Percentiles rank a stretch among this genome's conserved stretches.
These are phyloP conservation scores for Myotis planiceps DNA, from an alignment of 2,797 vertebrate species.

Conservation along the genomic window DNA sequence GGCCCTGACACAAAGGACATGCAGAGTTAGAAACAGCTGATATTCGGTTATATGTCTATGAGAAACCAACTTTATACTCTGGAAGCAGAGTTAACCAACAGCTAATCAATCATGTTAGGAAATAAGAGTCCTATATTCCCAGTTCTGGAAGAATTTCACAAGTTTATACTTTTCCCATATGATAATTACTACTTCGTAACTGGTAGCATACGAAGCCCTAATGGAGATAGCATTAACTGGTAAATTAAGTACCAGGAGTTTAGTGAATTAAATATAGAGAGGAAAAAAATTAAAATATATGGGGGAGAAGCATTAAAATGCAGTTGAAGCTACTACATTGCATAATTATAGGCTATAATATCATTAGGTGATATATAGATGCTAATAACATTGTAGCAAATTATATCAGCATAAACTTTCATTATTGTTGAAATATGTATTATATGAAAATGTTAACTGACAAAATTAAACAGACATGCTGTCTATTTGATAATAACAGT, in stretches of 20 bases:
- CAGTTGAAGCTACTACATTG: background rate
- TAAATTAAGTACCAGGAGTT: background rate
- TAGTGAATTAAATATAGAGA: background rate
- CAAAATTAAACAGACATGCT: slow-evolving; percentile 50
- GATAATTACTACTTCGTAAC: background rate
- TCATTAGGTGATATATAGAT: background rate
- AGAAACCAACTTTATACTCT: background rate
- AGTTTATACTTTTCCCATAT: background rate
- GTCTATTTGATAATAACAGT: slow-evolving; percentile 27
- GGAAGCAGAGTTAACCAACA: background rate
- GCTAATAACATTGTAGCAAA: background rate
- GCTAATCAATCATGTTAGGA: background rate
- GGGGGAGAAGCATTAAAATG: background rate
- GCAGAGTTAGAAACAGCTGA: background rate
- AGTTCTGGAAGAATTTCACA: background rate
- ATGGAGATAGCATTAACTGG: background rate
- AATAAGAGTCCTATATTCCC: background rate
- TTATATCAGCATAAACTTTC: background rate
- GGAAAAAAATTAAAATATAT: background rate
- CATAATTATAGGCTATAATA: background rate
- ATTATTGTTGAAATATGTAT: slow-evolving; percentile 19
- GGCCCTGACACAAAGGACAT: background rate
- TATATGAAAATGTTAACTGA: slow-evolving; percentile 22
- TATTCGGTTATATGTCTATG: background rate
- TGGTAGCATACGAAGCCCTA: background rate